Conservation (phyloP, 2,888 invertebrate species). For the Syrista parreyssii region DNA sequence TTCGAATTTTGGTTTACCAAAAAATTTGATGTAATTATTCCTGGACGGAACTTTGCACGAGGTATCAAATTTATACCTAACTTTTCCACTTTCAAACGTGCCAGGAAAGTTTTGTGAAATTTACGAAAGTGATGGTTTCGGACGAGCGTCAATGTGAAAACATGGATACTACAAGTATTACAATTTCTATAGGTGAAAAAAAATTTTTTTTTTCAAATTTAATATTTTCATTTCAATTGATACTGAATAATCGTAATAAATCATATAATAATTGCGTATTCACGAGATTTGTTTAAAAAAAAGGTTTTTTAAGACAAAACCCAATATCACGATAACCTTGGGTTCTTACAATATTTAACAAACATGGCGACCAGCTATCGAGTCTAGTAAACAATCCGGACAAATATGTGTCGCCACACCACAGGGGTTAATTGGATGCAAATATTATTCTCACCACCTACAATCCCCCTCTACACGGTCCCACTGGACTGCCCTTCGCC, state of each 20-base stretch:
- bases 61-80: background rate
- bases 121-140: background rate
- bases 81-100: background rate
- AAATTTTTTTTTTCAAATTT: no score
- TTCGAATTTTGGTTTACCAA: background rate
- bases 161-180: background rate
- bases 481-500: background rate
- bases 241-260: no score
- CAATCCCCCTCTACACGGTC: background rate
- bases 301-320: background rate
- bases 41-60: no score
- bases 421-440: constrained; percentile 34
- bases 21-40: background rate
- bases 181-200: no score
- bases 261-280: no score
- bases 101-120: background rate
- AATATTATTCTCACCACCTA: constrained; percentile 32
- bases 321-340: background rate
- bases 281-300: background rate
- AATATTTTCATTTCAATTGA: no score
- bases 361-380: constrained; percentile 9
- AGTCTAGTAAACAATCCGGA: constrained; percentile 18
- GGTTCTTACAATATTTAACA: constrained; percentile 1
- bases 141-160: background rate
- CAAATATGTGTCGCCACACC: constrained; percentile 11